Evolutionary conservation across 1,140 invertebrate species (phyloP), one percentile per base, ranked within the genome.

Genomic region (Penaeus japonicus): DNA sequence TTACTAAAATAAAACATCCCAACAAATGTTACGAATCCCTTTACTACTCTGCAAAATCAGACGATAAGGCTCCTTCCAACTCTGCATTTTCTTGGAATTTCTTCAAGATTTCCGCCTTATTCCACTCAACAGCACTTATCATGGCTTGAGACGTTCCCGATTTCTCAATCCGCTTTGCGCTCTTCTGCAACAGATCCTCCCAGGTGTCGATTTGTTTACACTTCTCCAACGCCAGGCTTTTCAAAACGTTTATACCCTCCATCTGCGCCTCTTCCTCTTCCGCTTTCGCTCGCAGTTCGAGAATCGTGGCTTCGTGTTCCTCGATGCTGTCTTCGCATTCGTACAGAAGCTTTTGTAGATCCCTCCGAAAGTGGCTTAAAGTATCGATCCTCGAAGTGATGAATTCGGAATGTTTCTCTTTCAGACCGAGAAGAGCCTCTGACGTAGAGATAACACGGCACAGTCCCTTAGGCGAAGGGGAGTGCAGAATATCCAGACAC

Each of bases 171-270:
- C 86, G 79, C 0, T 27, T 22, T 32, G 80, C 65, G 20, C 73
- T 87, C 18, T 73, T 27, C 24, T 47, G 10, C 62, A 87, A 53
- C 47, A 87, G 17, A 4, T 82, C 53, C 39, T 87, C 86, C 86
- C 86, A 87, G 62, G 59, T 65, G 79, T 87, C 79, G 22, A 87
- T 35, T 53, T 87, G 62, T n/a, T 70, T 54, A 59, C 35, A 18
- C 39, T 87, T 87, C 86, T 87, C 39, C 79, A 75, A 18, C 59
- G 53, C 86, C n/a, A 87, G 80, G 39, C 3, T 30, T 65, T 30
- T 65, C 86, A 87, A 83, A 20, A 62, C 53, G 24, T 87, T 24
- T 0, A 87, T 87, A n/a, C 79, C 65, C 17, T 35, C 30, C 1
- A 87, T n/a, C 0, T 83, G 39, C 30, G 15, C 59, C 22, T 53